Evolutionary conservation across 2,113 vertebrate genomes (phyloP).

Genomic region (Trogon surrucura): DNA sequence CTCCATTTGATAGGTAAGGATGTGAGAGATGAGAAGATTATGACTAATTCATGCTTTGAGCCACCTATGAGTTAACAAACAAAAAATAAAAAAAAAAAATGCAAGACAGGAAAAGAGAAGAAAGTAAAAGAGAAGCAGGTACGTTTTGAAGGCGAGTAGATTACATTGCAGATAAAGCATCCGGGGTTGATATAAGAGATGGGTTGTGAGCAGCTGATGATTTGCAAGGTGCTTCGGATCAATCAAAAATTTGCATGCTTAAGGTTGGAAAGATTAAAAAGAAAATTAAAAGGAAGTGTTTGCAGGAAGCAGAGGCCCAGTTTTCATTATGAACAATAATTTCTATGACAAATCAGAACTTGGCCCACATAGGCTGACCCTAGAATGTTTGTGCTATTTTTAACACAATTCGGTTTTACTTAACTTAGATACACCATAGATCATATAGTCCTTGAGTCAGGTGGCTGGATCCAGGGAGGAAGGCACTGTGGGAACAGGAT

Average conservation of each 20-base stretch:
- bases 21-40: constrained; percentile 24
- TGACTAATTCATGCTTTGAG: constrained; percentile 38
- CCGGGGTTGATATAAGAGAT: neutral
- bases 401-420: neutral
- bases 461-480: neutral
- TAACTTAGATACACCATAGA: neutral
- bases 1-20: constrained; percentile 45
- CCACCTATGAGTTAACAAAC: neutral
- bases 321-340: neutral
- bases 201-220: neutral
- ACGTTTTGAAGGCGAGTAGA: neutral
- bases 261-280: neutral
- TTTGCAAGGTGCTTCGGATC: neutral
- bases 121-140: neutral
- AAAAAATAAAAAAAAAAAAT: neutral
- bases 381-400: neutral
- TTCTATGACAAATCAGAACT: neutral
- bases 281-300: neutral
- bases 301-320: neutral
- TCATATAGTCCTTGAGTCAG: neutral
- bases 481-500: accelerated
- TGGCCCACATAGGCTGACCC: neutral
- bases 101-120: neutral
- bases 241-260: neutral
- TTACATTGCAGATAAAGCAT: neutral